Percentiles rank a stretch among this genome's conserved stretches.
phyloP scores from a whole-genome alignment of 1,140 invertebrate species.

The Lucilia cuprina region DNA sequence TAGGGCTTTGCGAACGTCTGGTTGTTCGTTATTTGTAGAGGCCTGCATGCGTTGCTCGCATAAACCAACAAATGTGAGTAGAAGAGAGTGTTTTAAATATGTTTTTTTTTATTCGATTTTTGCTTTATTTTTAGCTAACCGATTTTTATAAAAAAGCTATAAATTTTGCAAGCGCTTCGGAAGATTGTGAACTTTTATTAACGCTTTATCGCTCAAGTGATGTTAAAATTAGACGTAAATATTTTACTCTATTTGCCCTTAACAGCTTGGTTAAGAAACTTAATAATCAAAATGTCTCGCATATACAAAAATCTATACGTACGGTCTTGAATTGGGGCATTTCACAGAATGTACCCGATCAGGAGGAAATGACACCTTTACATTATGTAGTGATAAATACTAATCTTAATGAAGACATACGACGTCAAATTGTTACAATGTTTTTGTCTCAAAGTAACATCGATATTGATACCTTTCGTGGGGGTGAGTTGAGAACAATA shows the following conservation, averaged over 20 bases:
- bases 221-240: too few relatives aligned
- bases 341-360: conserved; percentile 71
- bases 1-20: conserved; percentile 51
- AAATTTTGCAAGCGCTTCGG: too few relatives aligned
- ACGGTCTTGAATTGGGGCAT: conserved; percentile 63
- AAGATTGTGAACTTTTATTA: too few relatives aligned
- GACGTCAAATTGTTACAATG: conserved; percentile 63
- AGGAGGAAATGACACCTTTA: conserved; percentile 69
- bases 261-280: conserved; percentile 69
- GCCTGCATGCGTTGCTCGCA: conserved; percentile 71
- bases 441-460: conserved; percentile 64
- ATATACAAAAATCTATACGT: conserved; percentile 64
- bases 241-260: conserved; percentile 64
- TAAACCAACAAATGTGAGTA: conserved; percentile 59
- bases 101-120: too few relatives aligned
- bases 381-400: conserved; percentile 69
- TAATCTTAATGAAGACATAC: conserved; percentile 60
- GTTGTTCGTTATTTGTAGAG: conserved; percentile 67
- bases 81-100: conserved; percentile 12
- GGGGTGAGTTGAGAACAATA: conserved; percentile 66
- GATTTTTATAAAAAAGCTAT: too few relatives aligned
- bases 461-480: conserved; percentile 68
- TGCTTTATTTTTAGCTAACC: too few relatives aligned
- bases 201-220: too few relatives aligned
- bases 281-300: conserved; percentile 63